These are phyloP conservation scores for Hypselothyrea guttata DNA, from an alignment of 2,888 invertebrate species.

Conservation along the genomic window DNA sequence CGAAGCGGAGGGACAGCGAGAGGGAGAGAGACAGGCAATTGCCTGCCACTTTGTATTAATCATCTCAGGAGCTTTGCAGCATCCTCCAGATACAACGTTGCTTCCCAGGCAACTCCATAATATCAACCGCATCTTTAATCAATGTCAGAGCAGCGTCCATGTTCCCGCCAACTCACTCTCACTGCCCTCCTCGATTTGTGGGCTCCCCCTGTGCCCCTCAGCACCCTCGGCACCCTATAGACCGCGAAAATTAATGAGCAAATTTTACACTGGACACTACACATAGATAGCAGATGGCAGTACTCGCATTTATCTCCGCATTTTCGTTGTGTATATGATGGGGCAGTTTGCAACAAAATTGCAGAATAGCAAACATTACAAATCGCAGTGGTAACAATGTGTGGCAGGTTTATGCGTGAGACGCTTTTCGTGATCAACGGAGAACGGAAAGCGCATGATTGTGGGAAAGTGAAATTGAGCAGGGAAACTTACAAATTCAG, in stretches of 20 bases:
- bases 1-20: background rate
- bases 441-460: background rate
- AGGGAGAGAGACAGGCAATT: slow-evolving; percentile 28
- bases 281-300: slow-evolving; percentile 14
- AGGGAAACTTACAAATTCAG: too few species aligned
- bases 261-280: slow-evolving; percentile 59
- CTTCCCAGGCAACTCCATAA: slow-evolving; percentile 65
- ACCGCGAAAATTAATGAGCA: slow-evolving; percentile 71
- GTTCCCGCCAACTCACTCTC: background rate
- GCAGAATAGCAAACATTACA: slow-evolving; percentile 23
- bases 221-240: background rate
- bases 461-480: too few species aligned
- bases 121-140: slow-evolving; percentile 72
- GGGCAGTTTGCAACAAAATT: slow-evolving; percentile 54
- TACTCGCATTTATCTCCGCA: slow-evolving; percentile 10
- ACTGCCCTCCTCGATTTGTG: too few species aligned
- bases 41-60: slow-evolving; percentile 55
- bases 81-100: slow-evolving; percentile 8
- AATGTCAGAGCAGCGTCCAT: slow-evolving; percentile 50
- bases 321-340: slow-evolving; percentile 30
- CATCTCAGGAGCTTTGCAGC: slow-evolving; percentile 30
- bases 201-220: slow-evolving; percentile 1
- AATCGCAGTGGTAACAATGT: slow-evolving; percentile 10
- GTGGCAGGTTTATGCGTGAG: slow-evolving; percentile 36
- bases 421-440: slow-evolving; percentile 10